Base-by-base conservation (phyloP, 2,113 vertebrate genomes). In the Ascaphus truei region DNA sequence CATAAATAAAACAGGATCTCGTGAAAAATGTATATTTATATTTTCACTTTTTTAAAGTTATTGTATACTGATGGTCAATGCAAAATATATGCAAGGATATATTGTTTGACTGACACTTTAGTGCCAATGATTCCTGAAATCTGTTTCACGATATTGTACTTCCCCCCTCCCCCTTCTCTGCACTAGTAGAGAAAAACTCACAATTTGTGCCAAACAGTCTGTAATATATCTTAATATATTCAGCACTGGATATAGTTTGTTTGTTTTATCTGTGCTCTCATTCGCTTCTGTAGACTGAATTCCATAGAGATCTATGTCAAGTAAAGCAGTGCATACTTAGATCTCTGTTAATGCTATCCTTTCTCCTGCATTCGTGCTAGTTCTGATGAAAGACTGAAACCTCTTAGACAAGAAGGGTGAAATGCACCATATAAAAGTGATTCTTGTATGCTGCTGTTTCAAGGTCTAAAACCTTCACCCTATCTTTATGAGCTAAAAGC, bases 311-410 rank as follows among this genome's bases (percentile, higher is more conserved):
- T 61, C 22, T 23, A 13, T 61, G 66, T 71, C 57, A 71, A 58
- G 33, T 51, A 50, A 52, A 61, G 48, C 33, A 51, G 52, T 18
- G n/a, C 18, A 29, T 37, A 61, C 57, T 61, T 71, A 71, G 56
- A 71, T 71, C 67, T 61, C 56, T 71, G 67, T 61, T 45, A 61
- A 71, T 33, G 67, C 47, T 29, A 31, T 34, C 45, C 43, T 71
- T 39, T 52, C 23, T 45, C 3, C 22, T 23, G 45, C 67, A 52
- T 39, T 71, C 56, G 31, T 71, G 52, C 66, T 27, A 48, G 60
- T 50, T 51, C 41, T 69, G 57, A 45, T 52, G 23, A 71, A 71
- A 69, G 23, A 52, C 67, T 51, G 33, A 45, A 51, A 68, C 41
- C 55, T 50, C 43, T 59, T 48, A 51, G 43, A 71, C 25, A 61